Evolutionary conservation across 2,113 vertebrate genomes (phyloP).

Genomic region (Nanorana parkeri): DNA sequence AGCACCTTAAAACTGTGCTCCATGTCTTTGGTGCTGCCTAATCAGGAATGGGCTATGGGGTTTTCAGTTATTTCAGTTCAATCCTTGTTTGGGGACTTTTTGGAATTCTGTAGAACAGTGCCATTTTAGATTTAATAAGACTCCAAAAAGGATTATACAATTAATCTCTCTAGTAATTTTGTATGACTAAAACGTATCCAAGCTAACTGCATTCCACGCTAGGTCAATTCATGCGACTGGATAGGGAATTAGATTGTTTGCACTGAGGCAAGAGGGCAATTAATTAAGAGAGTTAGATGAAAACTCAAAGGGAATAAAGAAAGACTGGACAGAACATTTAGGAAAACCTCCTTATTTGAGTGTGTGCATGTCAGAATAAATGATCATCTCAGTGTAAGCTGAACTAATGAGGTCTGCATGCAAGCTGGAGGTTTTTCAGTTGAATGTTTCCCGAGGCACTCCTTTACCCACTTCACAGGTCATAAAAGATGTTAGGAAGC

Average conservation of each 20-base stretch:
- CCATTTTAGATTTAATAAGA: too few species aligned
- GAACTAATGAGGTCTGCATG: conserved; percentile 59
- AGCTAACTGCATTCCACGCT: conserved; percentile 54
- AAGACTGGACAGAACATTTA: conserved; percentile 58
- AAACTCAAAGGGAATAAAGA: conserved; percentile 58
- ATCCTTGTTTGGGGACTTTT: too few species aligned
- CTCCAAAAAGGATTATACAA: too few species aligned
- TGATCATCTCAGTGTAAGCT: conserved; percentile 51
- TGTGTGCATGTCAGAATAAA: conserved; percentile 68
- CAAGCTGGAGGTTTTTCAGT: conserved; percentile 49
- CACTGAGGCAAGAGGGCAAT: conserved; percentile 65
- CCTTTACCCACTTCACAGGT: conserved; percentile 22
- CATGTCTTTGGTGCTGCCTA: too few species aligned
- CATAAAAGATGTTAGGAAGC: conserved; percentile 56
- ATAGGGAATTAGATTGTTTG: conserved; percentile 57
- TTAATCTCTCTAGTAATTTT: conserved; percentile 1
- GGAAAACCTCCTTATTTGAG: conserved; percentile 60
- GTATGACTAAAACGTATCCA: conserved; percentile 51
- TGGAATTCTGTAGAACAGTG: too few species aligned
- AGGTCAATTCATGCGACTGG: conserved; percentile 59
- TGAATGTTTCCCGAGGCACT: conserved; percentile 50
- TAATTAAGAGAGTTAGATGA: conserved; percentile 64
- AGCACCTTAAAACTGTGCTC: too few species aligned
- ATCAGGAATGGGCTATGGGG: too few species aligned
- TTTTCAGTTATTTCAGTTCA: too few species aligned